Evolutionary conservation across 1,140 invertebrate genomes (phyloP), one percentile per base, ranked within the genome.

Genomic region (Neodiprion lecontei): DNA sequence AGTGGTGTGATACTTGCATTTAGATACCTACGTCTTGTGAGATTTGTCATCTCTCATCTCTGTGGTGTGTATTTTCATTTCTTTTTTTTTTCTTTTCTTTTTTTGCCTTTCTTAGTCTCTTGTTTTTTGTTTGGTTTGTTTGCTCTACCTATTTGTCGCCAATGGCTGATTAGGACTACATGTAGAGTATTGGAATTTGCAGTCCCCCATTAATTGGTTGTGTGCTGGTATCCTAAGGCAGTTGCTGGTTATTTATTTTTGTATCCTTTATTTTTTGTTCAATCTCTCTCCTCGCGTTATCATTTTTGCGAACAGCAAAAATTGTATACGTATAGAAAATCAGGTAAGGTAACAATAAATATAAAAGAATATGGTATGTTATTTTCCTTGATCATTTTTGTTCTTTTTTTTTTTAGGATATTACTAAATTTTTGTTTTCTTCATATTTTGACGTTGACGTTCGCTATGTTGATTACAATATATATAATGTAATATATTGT

Each of bases 301-400:
- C 28, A 40, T 40, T 40, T 40, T 40, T 40, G 28, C 28, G 28
- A 40, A 40, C 28, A 17, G n/a, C 53, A 61, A 61, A 61, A 61
- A 8, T 14, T 9, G 9, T 12, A 61, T 61, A 14, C 11, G 4
- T 61, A 61, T 61, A 8, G 11, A 8, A 72, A 75, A 65, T 17
- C 8, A 83, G 80, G 80, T 83, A 47, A 82, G 81, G 81, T 77
- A 76, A 66, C 79, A 81, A 83, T 77, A 79, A 82, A 76, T 77
- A 75, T 74, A 70, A 81, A 77, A 80, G 72, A 67, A 5, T 40
- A 40, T 40, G 28, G 2, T 40, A 40, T 61, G n/a, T 61, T 17
- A 61, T 61, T 61, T 61, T 17, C 77, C 67, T 73, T 77, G 40
- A 47, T 76, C 61, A 70, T 72, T 77, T 79, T 79, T 75, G 74